These are phyloP conservation scores for Felis catus DNA, from an alignment of 2,113 vertebrate species.

Conservation along the genomic window DNA sequence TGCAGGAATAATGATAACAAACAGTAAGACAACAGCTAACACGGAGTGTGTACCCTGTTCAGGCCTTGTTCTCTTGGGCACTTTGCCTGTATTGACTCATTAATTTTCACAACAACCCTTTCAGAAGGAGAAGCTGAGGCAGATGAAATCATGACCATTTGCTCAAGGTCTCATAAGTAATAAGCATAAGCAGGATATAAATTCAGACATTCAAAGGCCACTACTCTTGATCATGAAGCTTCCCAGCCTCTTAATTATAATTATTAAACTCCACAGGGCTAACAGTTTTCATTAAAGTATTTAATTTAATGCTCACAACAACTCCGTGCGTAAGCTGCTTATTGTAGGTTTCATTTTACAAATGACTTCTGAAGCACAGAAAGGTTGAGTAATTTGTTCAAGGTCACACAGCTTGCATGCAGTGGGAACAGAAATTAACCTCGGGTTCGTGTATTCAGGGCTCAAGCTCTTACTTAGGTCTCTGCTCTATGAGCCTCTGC, in stretches of 20 bases:
- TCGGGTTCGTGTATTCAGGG: not conserved
- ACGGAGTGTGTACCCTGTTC: not conserved
- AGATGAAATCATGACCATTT: not conserved
- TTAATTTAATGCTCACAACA: slow-evolving; percentile 18
- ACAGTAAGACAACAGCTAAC: not conserved
- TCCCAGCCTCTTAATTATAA: not conserved
- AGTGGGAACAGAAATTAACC: not conserved
- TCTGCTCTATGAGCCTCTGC: not conserved
- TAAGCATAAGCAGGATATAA: not conserved
- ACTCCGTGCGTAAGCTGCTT: not conserved
- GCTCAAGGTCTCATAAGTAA: not conserved
- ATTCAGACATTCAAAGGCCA: not conserved
- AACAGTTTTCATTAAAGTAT: not conserved
- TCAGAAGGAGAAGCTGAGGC: not conserved
- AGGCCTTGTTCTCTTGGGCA: not conserved
- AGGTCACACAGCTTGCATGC: not conserved
- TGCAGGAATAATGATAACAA: not conserved
- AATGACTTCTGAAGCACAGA: not conserved
- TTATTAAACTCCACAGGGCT: not conserved
- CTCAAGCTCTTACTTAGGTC: not conserved
- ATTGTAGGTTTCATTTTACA: not conserved
- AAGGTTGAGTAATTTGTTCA: not conserved
- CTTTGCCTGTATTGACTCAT: not conserved
- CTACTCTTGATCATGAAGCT: not conserved
- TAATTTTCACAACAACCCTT: not conserved